Evolutionary conservation across 1,140 invertebrate genomes (phyloP).

Genomic region (Delia radicum): DNA sequence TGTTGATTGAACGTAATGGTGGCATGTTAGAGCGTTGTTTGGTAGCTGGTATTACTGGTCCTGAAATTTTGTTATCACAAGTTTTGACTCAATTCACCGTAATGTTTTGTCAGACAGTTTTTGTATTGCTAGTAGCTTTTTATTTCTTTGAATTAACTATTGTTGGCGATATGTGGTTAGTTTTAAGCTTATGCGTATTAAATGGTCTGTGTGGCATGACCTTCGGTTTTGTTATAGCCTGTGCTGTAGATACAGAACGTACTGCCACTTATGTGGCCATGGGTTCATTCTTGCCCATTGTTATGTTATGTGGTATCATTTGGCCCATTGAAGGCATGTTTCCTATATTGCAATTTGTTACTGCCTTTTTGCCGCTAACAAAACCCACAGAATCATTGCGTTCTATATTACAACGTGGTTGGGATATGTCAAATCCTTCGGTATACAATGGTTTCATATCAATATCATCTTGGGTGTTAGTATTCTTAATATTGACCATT

Average conservation of each 20-base stretch:
- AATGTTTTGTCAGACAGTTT: slow-evolving; percentile 79
- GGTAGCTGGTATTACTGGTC: slow-evolving; percentile 73
- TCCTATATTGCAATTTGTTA: slow-evolving; percentile 71
- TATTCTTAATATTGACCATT: slow-evolving; percentile 79
- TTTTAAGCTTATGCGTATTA: slow-evolving; percentile 75
- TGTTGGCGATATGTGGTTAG: slow-evolving; percentile 73
- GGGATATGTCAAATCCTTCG: slow-evolving; percentile 71
- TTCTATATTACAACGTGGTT: slow-evolving; percentile 84
- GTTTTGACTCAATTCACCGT: slow-evolving; percentile 85
- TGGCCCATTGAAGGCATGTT: slow-evolving; percentile 88
- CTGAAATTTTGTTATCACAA: slow-evolving; percentile 80
- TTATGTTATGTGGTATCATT: slow-evolving; percentile 85
- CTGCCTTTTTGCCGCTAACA: slow-evolving; percentile 82
- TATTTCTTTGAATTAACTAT: slow-evolving; percentile 79
- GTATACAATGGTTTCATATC: slow-evolving; percentile 88
- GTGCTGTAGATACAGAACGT: slow-evolving; percentile 83
- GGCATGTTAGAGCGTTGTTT: slow-evolving; percentile 85
- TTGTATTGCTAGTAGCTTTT: slow-evolving; percentile 82
- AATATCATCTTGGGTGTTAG: slow-evolving; percentile 78
- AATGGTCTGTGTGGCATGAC: slow-evolving; percentile 92
- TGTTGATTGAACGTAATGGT: slow-evolving; percentile 88
- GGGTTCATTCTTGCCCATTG: slow-evolving; percentile 89
- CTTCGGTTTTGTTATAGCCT: slow-evolving; percentile 88
- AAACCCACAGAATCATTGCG: slow-evolving; percentile 90
- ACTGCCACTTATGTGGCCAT: slow-evolving; percentile 90